These are phyloP conservation scores for Sinosuthora webbiana DNA, from an alignment of 2,113 vertebrate species.

Conservation along the genomic window DNA sequence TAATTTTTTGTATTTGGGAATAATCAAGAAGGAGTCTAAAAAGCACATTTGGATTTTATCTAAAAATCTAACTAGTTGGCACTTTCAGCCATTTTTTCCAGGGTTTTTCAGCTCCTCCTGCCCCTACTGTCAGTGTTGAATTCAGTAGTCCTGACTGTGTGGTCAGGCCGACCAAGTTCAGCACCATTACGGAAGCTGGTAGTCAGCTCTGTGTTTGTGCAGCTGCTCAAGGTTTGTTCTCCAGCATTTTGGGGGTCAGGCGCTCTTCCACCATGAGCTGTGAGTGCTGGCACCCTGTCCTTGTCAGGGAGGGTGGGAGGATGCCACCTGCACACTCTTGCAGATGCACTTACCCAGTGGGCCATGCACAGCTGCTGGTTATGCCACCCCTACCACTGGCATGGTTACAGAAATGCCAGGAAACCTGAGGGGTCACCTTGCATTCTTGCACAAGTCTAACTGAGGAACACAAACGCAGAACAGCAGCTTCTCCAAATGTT, in stretches of 20 bases:
- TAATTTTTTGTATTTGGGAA: neutral
- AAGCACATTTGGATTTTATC: neutral
- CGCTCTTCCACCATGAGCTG: neutral
- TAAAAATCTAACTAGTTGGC: neutral
- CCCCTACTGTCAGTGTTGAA: neutral
- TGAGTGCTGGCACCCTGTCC: neutral
- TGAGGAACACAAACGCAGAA: neutral
- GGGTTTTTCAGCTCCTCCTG: neutral
- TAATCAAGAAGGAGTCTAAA: neutral
- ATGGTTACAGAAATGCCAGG: neutral
- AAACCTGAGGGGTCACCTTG: neutral
- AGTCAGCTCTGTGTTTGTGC: constrained; percentile 40
- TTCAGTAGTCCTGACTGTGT: constrained; percentile 16
- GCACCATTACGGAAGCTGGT: neutral
- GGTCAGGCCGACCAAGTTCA: constrained; percentile 33
- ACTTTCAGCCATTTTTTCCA: neutral
- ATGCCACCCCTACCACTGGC: accelerated
- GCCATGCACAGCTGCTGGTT: neutral
- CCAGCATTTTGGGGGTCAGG: neutral
- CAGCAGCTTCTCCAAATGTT: neutral
- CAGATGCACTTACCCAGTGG: accelerated
- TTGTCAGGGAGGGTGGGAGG: neutral
- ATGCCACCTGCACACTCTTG: neutral
- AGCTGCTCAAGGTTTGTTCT: constrained; percentile 8
- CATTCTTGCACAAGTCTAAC: neutral